Conservation (phyloP, 1,140 invertebrate species). For the Zophobas atratus region DNA sequence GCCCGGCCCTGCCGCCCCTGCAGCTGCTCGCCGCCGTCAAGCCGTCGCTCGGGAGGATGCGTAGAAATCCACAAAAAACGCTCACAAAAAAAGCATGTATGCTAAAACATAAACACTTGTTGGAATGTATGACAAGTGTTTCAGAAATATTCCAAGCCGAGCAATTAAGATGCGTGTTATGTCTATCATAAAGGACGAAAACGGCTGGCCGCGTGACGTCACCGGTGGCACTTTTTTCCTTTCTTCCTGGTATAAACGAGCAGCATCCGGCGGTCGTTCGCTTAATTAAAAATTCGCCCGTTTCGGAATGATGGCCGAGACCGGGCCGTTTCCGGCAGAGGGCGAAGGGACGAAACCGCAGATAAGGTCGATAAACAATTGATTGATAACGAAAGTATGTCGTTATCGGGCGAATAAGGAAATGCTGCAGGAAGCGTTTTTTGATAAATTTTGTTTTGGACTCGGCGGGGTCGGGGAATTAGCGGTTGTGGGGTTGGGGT, state of each 20-base stretch:
- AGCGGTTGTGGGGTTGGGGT: not conserved
- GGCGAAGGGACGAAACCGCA: constrained; percentile 28
- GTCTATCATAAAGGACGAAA: constrained; percentile 28
- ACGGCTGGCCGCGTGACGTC: constrained; percentile 5
- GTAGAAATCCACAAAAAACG: constrained; percentile 10
- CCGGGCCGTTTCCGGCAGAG: constrained; percentile 11
- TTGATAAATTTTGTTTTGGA: constrained; percentile 27
- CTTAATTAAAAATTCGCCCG: constrained; percentile 35
- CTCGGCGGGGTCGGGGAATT: not conserved
- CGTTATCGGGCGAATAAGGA: constrained; percentile 18
- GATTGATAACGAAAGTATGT: constrained; percentile 35
- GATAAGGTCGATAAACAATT: constrained; percentile 41
- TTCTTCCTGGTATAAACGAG: constrained; percentile 36
- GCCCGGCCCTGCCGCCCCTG: not conserved
- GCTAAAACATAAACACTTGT: constrained; percentile 46
- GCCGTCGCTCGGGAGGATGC: constrained; percentile 22
- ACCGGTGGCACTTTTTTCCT: constrained; percentile 23
- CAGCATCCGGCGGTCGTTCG: constrained; percentile 9
- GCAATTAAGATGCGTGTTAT: constrained; percentile 38
- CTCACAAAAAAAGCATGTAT: constrained; percentile 10
- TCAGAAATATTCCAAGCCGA: constrained; percentile 18
- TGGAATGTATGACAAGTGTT: constrained; percentile 47
- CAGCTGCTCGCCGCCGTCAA: constrained; percentile 32
- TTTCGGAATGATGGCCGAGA: not conserved
- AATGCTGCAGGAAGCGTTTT: constrained; percentile 29